Conservation (phyloP, 2,797 vertebrate species). For the Coranthus polyacanthus region DNA sequence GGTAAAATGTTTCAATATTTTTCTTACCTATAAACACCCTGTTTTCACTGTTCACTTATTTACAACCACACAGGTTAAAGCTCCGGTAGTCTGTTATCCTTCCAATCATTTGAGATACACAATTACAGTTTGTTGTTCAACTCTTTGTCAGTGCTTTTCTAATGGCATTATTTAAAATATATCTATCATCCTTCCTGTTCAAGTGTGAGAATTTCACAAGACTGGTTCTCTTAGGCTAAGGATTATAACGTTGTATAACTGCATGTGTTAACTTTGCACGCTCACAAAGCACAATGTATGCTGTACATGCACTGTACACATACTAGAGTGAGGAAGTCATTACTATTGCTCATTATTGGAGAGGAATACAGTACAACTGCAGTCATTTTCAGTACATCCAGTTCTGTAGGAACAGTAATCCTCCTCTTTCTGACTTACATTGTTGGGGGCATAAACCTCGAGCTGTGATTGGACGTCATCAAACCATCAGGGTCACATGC, state of each 20-base stretch:
- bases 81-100: too few relatives aligned
- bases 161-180: not conserved
- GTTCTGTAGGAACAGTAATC: slow-evolving; percentile 19
- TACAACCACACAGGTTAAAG: too few relatives aligned
- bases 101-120: too few relatives aligned
- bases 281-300: not conserved
- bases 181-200: not conserved
- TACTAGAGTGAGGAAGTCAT: slow-evolving; percentile 16
- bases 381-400: slow-evolving; percentile 28
- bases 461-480: slow-evolving; percentile 33
- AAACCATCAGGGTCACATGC: slow-evolving; percentile 22
- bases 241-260: too few relatives aligned
- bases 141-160: too few relatives aligned
- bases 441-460: slow-evolving; percentile 17
- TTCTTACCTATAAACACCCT: accelerated
- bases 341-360: slow-evolving; percentile 39
- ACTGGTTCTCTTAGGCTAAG: not conserved
- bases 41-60: slow-evolving; percentile 3
- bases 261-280: not conserved
- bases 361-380: slow-evolving; percentile 10
- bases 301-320: too few relatives aligned
- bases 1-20: slow-evolving; percentile 82
- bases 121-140: too few relatives aligned
- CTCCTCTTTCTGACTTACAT: slow-evolving; percentile 29
- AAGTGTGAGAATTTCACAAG: slow-evolving; percentile 17